Evolutionary conservation across 1,140 invertebrate species (phyloP).

Genomic region (Trypoxylus dichotomus): DNA sequence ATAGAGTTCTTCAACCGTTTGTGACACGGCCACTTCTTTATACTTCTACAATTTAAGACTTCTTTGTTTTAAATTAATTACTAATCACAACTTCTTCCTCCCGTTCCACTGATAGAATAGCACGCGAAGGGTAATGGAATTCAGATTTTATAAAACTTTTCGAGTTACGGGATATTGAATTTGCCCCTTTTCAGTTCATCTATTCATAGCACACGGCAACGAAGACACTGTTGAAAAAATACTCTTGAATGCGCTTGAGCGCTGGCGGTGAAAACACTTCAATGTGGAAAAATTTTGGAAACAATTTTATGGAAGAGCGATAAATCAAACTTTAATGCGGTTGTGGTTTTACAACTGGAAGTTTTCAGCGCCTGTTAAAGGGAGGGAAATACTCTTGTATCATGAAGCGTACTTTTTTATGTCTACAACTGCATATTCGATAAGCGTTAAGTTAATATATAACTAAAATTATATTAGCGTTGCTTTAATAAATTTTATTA

Average conservation of each 20-base stretch:
- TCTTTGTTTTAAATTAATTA: conserved; percentile 18
- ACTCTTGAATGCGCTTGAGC: not conserved
- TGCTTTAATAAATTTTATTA: not conserved
- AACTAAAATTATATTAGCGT: not conserved
- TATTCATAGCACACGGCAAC: not conserved
- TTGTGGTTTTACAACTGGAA: not conserved
- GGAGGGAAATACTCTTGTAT: not conserved
- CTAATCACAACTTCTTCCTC: not conserved
- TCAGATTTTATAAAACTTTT: conserved; percentile 24
- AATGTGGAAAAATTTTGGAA: not conserved
- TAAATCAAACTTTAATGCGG: conserved; percentile 12
- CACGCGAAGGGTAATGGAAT: conserved; percentile 8
- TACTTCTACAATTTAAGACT: not conserved
- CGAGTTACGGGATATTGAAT: conserved; percentile 3
- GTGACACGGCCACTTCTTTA: not conserved
- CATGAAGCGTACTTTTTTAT: not conserved
- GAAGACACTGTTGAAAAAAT: not conserved
- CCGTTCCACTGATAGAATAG: not conserved
- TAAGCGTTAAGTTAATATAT: not conserved
- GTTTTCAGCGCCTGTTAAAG: not conserved
- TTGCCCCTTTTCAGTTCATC: conserved; percentile 1
- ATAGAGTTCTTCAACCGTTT: not conserved
- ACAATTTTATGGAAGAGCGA: not conserved
- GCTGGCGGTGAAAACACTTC: not conserved
- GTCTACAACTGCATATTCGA: not conserved